Evolutionary conservation across 2,888 invertebrate genomes (phyloP).

Genomic region (Epirrita christyi): DNA sequence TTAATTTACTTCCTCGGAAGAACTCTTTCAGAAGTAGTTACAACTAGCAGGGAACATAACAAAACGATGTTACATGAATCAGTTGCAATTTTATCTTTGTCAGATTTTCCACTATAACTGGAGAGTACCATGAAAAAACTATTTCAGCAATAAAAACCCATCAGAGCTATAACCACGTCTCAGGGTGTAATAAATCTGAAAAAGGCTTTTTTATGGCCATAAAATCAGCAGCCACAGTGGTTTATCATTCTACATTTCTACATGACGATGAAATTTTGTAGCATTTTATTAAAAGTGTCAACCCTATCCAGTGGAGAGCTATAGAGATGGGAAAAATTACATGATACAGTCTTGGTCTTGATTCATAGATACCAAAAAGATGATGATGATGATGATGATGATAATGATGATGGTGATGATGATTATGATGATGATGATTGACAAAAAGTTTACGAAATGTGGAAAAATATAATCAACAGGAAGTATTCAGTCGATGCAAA

Average conservation of each 20-base stretch:
- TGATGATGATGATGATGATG: too few relatives aligned
- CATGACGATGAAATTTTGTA: slow-evolving; percentile 33
- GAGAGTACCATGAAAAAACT: slow-evolving; percentile 2
- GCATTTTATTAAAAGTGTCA: slow-evolving; percentile 34
- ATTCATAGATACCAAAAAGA: neutral
- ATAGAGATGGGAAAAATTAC: slow-evolving; percentile 14
- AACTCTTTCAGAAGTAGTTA: too few relatives aligned
- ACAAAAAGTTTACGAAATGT: too few relatives aligned
- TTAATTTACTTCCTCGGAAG: too few relatives aligned
- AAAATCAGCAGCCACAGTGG: slow-evolving; percentile 25
- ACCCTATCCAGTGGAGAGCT: slow-evolving; percentile 11
- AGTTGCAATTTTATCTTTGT: neutral
- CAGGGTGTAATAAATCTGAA: slow-evolving; percentile 24
- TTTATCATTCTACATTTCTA: slow-evolving; percentile 28
- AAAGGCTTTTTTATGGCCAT: slow-evolving; percentile 26
- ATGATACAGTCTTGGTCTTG: neutral
- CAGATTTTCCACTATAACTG: neutral
- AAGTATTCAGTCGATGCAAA: too few relatives aligned
- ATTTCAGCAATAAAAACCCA: slow-evolving; percentile 13
- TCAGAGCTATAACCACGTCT: slow-evolving; percentile 5
- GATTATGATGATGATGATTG: too few relatives aligned
- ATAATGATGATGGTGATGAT: too few relatives aligned
- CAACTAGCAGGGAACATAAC: too few relatives aligned
- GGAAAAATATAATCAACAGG: too few relatives aligned
- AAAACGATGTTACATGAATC: too few relatives aligned